Evolutionary conservation across 1,140 invertebrate genomes (phyloP).

Genomic region (Zaprionus tsacasi): DNA sequence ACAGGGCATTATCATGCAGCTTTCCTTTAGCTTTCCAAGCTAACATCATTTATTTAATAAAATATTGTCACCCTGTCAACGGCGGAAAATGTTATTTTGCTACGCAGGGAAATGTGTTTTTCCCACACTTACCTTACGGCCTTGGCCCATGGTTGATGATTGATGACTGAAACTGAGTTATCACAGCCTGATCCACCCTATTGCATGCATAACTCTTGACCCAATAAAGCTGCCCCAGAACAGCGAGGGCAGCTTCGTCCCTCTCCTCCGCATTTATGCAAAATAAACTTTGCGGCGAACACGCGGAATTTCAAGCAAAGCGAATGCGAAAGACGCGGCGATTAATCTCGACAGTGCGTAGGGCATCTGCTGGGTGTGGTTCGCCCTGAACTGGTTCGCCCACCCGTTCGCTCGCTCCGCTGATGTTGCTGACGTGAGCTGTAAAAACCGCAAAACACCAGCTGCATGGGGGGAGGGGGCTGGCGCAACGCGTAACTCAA

Average conservation of each 20-base stretch:
- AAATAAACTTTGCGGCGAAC: conserved; percentile 18
- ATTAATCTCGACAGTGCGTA: conserved; percentile 23
- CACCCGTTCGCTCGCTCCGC: neutral
- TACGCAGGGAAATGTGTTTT: neutral
- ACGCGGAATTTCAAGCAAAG: conserved; percentile 3
- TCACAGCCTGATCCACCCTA: conserved; percentile 4
- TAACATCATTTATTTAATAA: conserved; percentile 1
- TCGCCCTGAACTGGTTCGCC: no score
- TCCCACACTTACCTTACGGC: neutral
- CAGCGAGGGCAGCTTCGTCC: neutral
- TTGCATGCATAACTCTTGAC: conserved; percentile 8
- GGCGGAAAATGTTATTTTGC: neutral
- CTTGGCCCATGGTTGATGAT: neutral
- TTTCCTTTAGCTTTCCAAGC: neutral
- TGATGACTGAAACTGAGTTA: conserved; percentile 6
- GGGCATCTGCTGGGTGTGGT: conserved; percentile 23
- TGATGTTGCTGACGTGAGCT: conserved; percentile 18
- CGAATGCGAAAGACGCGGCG: conserved; percentile 18
- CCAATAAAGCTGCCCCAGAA: conserved; percentile 5
- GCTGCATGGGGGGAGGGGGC: neutral
- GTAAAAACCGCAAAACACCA: conserved; percentile 32
- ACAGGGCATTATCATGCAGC: no score
- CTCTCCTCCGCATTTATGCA: conserved; percentile 8
- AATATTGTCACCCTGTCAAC: conserved; percentile 6
- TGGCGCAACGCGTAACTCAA: conserved; percentile 25